Conservation (phyloP, 2,797 vertebrate genomes). For the Dromococcyx pavoninus region DNA sequence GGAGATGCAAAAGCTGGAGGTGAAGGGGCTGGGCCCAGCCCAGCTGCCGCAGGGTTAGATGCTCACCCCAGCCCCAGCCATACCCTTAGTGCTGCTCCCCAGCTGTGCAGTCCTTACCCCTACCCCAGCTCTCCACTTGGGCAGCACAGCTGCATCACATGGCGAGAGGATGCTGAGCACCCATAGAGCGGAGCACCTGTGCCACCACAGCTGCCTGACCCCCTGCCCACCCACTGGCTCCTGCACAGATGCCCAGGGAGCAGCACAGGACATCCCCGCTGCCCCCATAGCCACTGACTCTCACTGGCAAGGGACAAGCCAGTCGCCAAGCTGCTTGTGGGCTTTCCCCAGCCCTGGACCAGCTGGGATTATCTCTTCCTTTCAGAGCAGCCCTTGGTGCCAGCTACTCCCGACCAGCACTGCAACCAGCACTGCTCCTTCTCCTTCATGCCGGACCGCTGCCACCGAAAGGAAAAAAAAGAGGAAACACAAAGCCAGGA, state of each 20-base stretch:
- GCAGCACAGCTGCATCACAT: neutral
- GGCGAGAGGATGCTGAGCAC: neutral
- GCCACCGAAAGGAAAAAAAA: neutral
- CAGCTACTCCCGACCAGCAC: neutral
- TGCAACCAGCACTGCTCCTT: neutral
- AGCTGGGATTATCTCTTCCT: conserved; percentile 2
- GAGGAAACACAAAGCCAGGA: neutral
- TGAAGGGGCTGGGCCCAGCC: neutral
- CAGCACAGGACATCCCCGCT: neutral
- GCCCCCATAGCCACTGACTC: neutral
- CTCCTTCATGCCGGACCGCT: conserved; percentile 16
- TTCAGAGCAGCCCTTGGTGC: neutral
- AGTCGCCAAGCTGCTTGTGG: neutral
- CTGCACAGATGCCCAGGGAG: neutral
- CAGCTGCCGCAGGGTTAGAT: neutral
- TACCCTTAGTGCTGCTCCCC: neutral
- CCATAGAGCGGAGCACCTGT: neutral
- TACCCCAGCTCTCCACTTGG: fast-evolving
- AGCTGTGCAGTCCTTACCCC: fast-evolving
- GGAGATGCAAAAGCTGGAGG: neutral
- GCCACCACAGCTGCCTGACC: neutral
- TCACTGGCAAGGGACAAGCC: neutral
- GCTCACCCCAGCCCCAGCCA: fast-evolving
- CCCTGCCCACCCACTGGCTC: neutral
- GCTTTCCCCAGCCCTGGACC: neutral